These are phyloP conservation scores for Anoplius nigerrimus DNA, from an alignment of 2,888 invertebrate species.

Conservation along the genomic window DNA sequence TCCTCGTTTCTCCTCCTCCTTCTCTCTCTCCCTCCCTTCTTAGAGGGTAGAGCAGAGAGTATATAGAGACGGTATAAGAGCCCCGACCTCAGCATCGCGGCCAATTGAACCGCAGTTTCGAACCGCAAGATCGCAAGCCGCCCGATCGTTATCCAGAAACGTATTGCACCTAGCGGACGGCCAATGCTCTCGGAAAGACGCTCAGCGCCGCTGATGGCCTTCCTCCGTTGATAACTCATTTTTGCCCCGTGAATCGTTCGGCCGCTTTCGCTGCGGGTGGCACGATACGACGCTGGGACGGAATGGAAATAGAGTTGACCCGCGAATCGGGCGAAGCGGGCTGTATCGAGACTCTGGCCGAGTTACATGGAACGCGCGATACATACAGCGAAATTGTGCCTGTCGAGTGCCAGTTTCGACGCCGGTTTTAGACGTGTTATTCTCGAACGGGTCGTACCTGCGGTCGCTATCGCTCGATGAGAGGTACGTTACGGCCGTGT, in stretches of 20 bases:
- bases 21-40: background rate
- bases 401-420: no score
- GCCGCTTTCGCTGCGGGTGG: background rate
- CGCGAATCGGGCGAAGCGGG: no score
- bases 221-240: background rate
- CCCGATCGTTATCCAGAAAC: slow-evolving; percentile 39
- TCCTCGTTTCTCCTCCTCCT: slow-evolving; percentile 7
- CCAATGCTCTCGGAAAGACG: no score
- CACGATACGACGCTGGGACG: no score
- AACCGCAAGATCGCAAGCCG: slow-evolving; percentile 34
- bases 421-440: no score
- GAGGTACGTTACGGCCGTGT: background rate
- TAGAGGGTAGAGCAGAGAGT: background rate
- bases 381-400: no score
- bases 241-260: no score
- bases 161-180: slow-evolving; percentile 19
- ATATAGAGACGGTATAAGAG: slow-evolving; percentile 15
- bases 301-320: no score
- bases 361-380: no score
- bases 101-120: slow-evolving; percentile 45
- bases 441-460: no score
- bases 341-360: no score
- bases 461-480: no score
- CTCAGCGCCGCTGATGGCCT: slow-evolving; percentile 13
- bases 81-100: slow-evolving; percentile 33